A percentile compares a stretch with the other conserved stretches of the same genome.
Evolutionary conservation across 2,797 vertebrate genomes (phyloP).

Genomic region (Kryptopterus vitreolus): DNA sequence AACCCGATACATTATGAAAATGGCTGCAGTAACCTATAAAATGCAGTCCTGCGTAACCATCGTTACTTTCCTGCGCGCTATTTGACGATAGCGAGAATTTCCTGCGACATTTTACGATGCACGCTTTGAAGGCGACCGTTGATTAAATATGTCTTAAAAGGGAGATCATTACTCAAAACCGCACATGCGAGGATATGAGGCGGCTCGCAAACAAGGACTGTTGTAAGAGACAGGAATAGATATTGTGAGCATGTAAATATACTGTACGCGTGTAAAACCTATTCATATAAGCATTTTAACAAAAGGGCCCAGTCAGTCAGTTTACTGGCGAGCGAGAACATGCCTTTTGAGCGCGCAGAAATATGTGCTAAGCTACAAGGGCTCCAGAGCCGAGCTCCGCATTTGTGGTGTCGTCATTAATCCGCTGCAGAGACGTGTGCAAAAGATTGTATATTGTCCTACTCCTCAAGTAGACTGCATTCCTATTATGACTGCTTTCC

Average conservation of each 20-base stretch:
- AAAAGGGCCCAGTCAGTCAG: neutral
- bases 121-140: neutral
- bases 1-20: neutral
- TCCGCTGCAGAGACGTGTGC: constrained; percentile 26
- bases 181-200: neutral
- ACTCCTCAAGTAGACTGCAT: constrained; percentile 21
- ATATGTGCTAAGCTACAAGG: constrained; percentile 29
- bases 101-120: neutral
- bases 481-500: constrained; percentile 49
- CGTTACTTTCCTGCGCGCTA: neutral
- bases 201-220: neutral
- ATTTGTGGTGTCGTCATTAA: constrained; percentile 31
- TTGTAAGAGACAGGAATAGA: neutral
- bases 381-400: constrained; percentile 24
- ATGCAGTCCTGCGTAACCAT: neutral
- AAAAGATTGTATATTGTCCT: constrained; percentile 37
- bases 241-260: neutral
- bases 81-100: neutral
- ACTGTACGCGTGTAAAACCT: neutral
- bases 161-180: neutral
- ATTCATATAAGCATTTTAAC: neutral
- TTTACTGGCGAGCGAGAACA: neutral
- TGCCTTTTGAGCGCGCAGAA: neutral
- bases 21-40: neutral
- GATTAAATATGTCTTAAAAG: neutral